Evolutionary conservation across 1,140 invertebrate genomes (phyloP), one percentile per base, ranked within the genome.

Genomic region (Lycorma delicatula): DNA sequence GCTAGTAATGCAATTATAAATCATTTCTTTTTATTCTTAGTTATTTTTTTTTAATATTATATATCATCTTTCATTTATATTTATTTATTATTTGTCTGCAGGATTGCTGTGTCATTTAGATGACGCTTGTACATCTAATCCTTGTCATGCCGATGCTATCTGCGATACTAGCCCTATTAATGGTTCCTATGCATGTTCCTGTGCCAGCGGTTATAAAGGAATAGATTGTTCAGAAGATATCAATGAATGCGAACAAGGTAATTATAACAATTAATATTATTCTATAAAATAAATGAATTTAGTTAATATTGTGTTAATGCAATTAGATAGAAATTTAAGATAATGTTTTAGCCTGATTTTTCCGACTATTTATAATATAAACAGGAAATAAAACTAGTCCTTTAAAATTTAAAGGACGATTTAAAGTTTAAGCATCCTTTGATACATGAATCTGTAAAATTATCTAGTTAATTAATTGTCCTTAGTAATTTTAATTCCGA

Each of bases 131-230:
- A 90, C 89, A 0, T 93, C 89, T n/a, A 94, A 93, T 75, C 95
- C 95, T 0, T 98, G 95, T 69, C 91, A 95, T 65, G 82, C 86
- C 0, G 91, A 91, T 59, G 91, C 94, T 5, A 90, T 90, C 61
- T 98, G 95, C 68, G 91, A 97, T 70, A 97, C 94, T 0, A 95
- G 89, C 62, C 93, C 93, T 9, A 93, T 97, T 61, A 92, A 94
- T 67, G 92, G 95, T 0, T 91, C 89, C 3, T 94, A 91, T 71
- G 86, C 92, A 11, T 98, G 95, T 70, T 91, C 89, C 9, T 98
- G 95, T 69, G 89, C 91, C 18, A 84, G 82, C 2, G 93, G 93
- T 4, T 95, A 89, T 74, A 92, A 91, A 71, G 92, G 93, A 6
- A 74, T 87, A 7, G 84, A 93, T 69, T 98, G 95, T 67, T 93